phyloP scores from a whole-genome alignment of 2,888 invertebrate genomes.

The Hermaeophaga mercurialis region DNA sequence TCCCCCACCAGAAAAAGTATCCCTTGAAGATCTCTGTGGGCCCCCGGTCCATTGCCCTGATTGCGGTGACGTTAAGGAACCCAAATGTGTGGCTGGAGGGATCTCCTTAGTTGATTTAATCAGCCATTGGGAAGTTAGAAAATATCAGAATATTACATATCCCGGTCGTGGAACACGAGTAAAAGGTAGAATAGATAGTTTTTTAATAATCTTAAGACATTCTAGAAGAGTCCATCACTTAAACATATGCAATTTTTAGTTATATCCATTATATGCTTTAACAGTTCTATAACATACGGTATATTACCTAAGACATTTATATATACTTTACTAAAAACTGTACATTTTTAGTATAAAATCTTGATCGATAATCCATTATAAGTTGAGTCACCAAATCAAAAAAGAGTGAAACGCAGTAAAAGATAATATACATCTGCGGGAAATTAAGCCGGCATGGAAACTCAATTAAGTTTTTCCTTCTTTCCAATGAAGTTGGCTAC shows the following conservation, averaged over 20 bases:
- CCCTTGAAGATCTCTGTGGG: slow-evolving; percentile 66
- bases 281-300: too few relatives aligned
- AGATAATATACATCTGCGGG: slow-evolving; percentile 2
- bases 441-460: slow-evolving; percentile 15
- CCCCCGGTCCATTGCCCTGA: slow-evolving; percentile 65
- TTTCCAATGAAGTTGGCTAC: not conserved
- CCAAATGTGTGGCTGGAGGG: slow-evolving; percentile 65
- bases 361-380: slow-evolving; percentile 22
- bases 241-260: too few relatives aligned
- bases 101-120: slow-evolving; percentile 64
- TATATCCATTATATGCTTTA: too few relatives aligned
- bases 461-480: slow-evolving; percentile 16
- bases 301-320: too few relatives aligned
- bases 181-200: slow-evolving; percentile 53
- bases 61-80: slow-evolving; percentile 61
- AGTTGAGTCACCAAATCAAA: slow-evolving; percentile 14
- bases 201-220: too few relatives aligned
- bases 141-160: slow-evolving; percentile 66
- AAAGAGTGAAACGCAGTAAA: slow-evolving; percentile 5
- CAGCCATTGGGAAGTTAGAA: slow-evolving; percentile 60
- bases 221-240: too few relatives aligned
- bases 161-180: slow-evolving; percentile 61
- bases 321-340: too few relatives aligned
- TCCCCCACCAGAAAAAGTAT: slow-evolving; percentile 65
- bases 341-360: too few relatives aligned